phyloP scores from a whole-genome alignment of 2,888 invertebrate genomes.

The Luperina testacea region DNA sequence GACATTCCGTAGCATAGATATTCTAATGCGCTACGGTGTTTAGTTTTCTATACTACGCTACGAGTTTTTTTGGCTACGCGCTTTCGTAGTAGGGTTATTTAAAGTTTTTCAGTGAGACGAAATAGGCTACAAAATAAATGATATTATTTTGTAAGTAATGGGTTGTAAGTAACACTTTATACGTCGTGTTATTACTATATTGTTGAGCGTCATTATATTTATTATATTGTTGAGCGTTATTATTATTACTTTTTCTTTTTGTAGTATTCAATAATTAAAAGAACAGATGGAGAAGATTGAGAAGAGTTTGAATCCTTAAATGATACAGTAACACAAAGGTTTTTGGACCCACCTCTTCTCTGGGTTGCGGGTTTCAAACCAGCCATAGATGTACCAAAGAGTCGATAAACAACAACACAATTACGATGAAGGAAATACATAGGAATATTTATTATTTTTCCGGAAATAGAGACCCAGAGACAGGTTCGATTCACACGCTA shows the following conservation, averaged over 20 bases:
- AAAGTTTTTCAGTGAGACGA: neutral
- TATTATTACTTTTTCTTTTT: neutral
- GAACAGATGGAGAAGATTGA: no score
- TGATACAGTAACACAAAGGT: neutral
- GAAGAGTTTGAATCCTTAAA: neutral
- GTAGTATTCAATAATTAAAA: neutral
- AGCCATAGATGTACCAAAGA: neutral
- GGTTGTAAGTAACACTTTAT: neutral
- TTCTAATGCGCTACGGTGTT: conserved; percentile 39
- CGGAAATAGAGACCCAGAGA: neutral
- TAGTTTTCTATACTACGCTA: conserved; percentile 23
- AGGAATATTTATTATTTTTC: conserved; percentile 10
- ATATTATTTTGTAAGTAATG: neutral
- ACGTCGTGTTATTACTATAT: neutral
- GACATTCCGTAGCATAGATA: conserved; percentile 43
- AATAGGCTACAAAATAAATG: neutral
- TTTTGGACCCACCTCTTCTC: neutral
- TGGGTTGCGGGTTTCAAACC: no score
- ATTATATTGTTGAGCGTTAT: neutral
- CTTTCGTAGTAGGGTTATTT: neutral
- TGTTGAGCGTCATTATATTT: neutral
- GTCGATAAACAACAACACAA: neutral
- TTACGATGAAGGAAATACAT: neutral
- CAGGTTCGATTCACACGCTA: neutral
- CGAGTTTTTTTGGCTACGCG: conserved; percentile 14